These are phyloP conservation scores for Elmis aenea DNA, from an alignment of 2,888 invertebrate species.

Conservation along the genomic window DNA sequence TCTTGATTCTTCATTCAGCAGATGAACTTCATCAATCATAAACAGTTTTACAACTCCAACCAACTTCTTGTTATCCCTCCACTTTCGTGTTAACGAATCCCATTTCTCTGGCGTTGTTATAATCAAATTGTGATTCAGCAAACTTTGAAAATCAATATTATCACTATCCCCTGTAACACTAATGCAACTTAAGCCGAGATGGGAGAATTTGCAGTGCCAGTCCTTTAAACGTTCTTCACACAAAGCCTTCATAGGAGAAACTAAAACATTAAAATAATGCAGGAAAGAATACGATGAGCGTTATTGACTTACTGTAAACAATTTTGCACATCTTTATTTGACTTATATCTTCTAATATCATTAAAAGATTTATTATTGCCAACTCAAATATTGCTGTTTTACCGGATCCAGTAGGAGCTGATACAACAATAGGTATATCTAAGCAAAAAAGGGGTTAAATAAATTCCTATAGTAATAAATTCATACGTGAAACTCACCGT, in stretches of 20 bases:
- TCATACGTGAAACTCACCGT: slow-evolving; percentile 52
- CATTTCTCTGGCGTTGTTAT: slow-evolving; percentile 83
- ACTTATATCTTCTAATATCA: slow-evolving; percentile 48
- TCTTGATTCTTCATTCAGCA: slow-evolving; percentile 64
- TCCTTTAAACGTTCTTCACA: slow-evolving; percentile 67
- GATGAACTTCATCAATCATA: slow-evolving; percentile 74
- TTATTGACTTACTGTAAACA: slow-evolving; percentile 60
- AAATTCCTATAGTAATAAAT: slow-evolving; percentile 5
- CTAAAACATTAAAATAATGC: slow-evolving; percentile 42
- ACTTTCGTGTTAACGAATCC: slow-evolving; percentile 73
- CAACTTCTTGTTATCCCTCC: slow-evolving; percentile 62
- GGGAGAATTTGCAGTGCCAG: slow-evolving; percentile 67
- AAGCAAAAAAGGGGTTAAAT: slow-evolving; percentile 14
- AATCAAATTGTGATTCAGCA: slow-evolving; percentile 54
- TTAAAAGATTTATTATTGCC: slow-evolving; percentile 64
- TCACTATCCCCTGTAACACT: slow-evolving; percentile 78
- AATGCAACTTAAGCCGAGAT: slow-evolving; percentile 58
- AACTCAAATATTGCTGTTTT: slow-evolving; percentile 81
- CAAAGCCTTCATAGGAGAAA: slow-evolving; percentile 76
- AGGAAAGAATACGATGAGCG: slow-evolving; percentile 6
- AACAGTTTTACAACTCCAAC: slow-evolving; percentile 62
- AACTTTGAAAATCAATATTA: slow-evolving; percentile 51
- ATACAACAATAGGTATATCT: slow-evolving; percentile 68
- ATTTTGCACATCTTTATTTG: slow-evolving; percentile 57
- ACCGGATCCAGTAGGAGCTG: slow-evolving; percentile 79